Conservation (phyloP, 2,113 vertebrate genomes). For the Garra rufa region DNA sequence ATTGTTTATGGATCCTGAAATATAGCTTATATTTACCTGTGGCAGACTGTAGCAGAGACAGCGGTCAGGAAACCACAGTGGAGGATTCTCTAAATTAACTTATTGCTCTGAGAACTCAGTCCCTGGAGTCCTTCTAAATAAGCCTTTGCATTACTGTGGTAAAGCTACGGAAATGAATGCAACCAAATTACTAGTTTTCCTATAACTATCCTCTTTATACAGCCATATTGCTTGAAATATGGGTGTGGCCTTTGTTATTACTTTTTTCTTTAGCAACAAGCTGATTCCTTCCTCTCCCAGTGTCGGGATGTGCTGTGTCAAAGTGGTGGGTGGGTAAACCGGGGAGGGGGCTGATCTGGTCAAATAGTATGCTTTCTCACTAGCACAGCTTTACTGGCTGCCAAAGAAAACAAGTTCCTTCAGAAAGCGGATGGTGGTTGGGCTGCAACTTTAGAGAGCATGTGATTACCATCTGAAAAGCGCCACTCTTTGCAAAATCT, state of each 20-base stretch:
- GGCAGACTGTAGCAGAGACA: slow-evolving; percentile 14
- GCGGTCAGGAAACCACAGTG: neutral
- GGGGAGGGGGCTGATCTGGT: slow-evolving; percentile 38
- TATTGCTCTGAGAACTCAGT: neutral
- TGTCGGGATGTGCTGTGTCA: neutral
- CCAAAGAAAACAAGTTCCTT: slow-evolving; percentile 73
- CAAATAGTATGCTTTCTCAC: slow-evolving; percentile 55
- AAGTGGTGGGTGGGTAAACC: slow-evolving; percentile 37
- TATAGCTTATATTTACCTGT: slow-evolving; percentile 3
- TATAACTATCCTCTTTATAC: slow-evolving; percentile 1
- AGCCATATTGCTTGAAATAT: slow-evolving; percentile 19
- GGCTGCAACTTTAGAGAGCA: slow-evolving; percentile 64
- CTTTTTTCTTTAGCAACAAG: slow-evolving; percentile 18
- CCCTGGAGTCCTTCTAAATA: neutral
- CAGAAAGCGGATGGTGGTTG: slow-evolving; percentile 63
- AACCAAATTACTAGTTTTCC: slow-evolving; percentile 25
- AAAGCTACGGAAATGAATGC: slow-evolving; percentile 21
- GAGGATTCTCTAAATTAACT: slow-evolving; percentile 28
- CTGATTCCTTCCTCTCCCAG: neutral
- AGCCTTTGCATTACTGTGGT: slow-evolving; percentile 23
- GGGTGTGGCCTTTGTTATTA: slow-evolving; percentile 9
- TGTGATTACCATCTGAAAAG: slow-evolving; percentile 73
- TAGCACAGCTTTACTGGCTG: slow-evolving; percentile 55
- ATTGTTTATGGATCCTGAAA: slow-evolving; percentile 13
- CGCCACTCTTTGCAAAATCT: slow-evolving; percentile 39